A percentile compares a stretch with the other conserved stretches of the same genome.
phyloP scores from a whole-genome alignment of 1,140 invertebrate genomes.

The Halesus radiatus region DNA sequence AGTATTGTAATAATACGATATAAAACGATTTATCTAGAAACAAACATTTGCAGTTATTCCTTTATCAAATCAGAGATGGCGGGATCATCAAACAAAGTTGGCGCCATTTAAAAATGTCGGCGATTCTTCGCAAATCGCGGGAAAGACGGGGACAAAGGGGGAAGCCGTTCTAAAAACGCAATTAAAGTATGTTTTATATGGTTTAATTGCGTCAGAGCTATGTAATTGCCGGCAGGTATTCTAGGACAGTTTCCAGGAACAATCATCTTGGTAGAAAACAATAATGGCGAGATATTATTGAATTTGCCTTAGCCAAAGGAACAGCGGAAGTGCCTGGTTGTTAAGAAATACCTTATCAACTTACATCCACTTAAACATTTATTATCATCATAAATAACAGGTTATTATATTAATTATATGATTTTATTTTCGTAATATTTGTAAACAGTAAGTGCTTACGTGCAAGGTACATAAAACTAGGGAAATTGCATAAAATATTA shows the following conservation, averaged over 20 bases:
- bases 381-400: too few relatives aligned
- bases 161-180: not conserved
- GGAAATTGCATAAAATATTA: too few relatives aligned
- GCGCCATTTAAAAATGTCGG: constrained; percentile 34
- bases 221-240: not conserved
- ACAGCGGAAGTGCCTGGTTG: not conserved
- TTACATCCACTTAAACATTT: too few relatives aligned
- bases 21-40: too few relatives aligned
- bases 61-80: not conserved
- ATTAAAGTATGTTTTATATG: constrained; percentile 13
- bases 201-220: constrained; percentile 27
- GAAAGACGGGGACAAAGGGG: constrained; percentile 1
- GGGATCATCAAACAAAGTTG: constrained; percentile 7
- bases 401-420: too few relatives aligned
- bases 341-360: not conserved
- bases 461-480: too few relatives aligned
- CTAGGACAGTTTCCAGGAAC: not conserved
- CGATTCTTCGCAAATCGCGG: not conserved
- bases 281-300: not conserved
- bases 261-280: too few relatives aligned
- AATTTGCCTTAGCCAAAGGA: not conserved
- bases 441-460: too few relatives aligned
- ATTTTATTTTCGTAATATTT: too few relatives aligned
- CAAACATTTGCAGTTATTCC: too few relatives aligned
- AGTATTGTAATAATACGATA: too few relatives aligned